These are phyloP conservation scores for Monodelphis domestica DNA, from an alignment of 2,797 vertebrate genomes.

Conservation along the genomic window DNA sequence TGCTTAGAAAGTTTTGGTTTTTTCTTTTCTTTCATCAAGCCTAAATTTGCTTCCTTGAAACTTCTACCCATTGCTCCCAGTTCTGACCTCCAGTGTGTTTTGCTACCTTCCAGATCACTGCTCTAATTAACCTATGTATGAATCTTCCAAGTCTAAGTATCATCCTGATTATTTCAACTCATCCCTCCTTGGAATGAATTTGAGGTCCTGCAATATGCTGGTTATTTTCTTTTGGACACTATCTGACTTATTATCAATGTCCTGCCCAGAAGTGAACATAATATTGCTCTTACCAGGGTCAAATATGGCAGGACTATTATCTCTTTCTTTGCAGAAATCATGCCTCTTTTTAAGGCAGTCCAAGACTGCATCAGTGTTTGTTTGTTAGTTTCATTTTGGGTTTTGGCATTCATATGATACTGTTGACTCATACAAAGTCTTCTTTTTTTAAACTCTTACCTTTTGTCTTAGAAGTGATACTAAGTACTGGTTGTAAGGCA, in stretches of 20 bases:
- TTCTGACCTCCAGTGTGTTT: neutral
- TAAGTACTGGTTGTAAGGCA: no score
- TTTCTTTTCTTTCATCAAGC: neutral
- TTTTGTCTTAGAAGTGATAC: no score
- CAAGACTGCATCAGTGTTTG: neutral
- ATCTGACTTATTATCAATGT: neutral
- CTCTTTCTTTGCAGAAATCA: neutral
- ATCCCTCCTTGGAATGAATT: neutral
- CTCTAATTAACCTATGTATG: neutral
- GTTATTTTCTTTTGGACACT: neutral
- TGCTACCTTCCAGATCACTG: neutral
- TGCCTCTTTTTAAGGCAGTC: neutral
- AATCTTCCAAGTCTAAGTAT: neutral
- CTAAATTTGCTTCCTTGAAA: neutral
- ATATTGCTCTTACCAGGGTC: neutral
- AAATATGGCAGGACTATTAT: neutral
- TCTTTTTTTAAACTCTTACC: no score
- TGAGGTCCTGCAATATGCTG: neutral
- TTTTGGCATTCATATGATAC: neutral
- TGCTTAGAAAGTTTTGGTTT: neutral
- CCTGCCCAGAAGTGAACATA: neutral
- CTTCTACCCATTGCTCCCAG: neutral
- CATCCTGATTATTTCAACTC: neutral
- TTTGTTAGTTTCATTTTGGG: neutral
- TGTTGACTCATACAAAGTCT: no score